phyloP scores from a whole-genome alignment of 2,888 invertebrate species.

The Cantharis nigra region DNA sequence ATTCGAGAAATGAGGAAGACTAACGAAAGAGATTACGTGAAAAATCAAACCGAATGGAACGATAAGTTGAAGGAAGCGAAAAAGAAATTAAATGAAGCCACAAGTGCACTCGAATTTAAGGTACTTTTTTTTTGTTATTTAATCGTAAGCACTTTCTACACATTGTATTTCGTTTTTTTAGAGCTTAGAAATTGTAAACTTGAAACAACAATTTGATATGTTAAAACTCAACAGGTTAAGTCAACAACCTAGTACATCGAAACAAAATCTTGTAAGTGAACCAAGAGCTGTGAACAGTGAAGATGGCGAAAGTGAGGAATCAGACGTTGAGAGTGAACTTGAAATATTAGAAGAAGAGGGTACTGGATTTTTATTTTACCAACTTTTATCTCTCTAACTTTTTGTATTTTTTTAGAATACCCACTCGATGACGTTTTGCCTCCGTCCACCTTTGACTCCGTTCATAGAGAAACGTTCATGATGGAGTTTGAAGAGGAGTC shows the following conservation, averaged over 20 bases:
- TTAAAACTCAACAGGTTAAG: slow-evolving; percentile 26
- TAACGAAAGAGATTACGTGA: slow-evolving; percentile 54
- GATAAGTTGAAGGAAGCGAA: slow-evolving; percentile 56
- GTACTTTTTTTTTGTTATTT: slow-evolving; percentile 43
- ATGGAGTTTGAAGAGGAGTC: not conserved
- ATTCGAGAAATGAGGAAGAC: slow-evolving; percentile 57
- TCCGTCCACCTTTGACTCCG: not conserved
- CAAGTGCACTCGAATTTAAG: slow-evolving; percentile 64
- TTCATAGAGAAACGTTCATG: not conserved
- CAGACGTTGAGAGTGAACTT: not conserved
- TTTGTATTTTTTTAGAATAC: not conserved
- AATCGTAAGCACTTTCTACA: no score
- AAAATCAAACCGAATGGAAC: slow-evolving; percentile 59
- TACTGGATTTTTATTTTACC: not conserved
- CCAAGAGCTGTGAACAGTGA: not conserved
- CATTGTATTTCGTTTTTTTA: slow-evolving; percentile 42
- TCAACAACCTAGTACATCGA: slow-evolving; percentile 14
- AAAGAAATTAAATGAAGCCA: slow-evolving; percentile 56
- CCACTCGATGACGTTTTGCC: not conserved
- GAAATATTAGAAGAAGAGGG: not conserved
- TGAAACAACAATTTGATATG: slow-evolving; percentile 58
- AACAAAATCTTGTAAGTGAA: slow-evolving; percentile 21
- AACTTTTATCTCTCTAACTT: not conserved
- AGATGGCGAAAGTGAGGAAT: not conserved
- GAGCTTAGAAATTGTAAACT: slow-evolving; percentile 63